Percentiles rank a stretch among this genome's conserved stretches.
Evolutionary conservation across 2,797 vertebrate species (phyloP).

Genomic region (Psittacula echo): DNA sequence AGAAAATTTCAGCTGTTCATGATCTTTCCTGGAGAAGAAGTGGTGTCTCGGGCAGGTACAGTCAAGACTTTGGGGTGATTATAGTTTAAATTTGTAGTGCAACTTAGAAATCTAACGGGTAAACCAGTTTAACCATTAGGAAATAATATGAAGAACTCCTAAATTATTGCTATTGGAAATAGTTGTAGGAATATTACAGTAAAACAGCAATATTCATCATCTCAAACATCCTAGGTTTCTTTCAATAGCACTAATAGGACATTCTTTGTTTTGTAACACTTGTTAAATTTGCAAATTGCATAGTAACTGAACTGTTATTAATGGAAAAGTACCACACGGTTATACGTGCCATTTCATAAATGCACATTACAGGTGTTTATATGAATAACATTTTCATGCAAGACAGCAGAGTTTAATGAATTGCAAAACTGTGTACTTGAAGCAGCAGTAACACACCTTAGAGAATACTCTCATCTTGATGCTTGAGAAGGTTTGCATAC

Average conservation of each 20-base stretch:
- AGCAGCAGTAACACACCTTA: constrained; percentile 2
- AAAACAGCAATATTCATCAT: neutral
- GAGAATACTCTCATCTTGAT: neutral
- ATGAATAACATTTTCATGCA: neutral
- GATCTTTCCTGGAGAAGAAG: neutral
- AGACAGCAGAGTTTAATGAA: constrained; percentile 38
- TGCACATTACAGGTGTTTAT: neutral
- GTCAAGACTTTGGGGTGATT: neutral
- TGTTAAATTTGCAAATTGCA: neutral
- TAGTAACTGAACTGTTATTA: neutral
- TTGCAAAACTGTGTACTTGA: neutral
- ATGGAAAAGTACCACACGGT: neutral
- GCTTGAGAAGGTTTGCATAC: constrained; percentile 9
- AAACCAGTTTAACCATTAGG: neutral
- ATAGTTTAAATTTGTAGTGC: neutral
- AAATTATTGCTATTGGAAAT: neutral
- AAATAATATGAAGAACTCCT: neutral
- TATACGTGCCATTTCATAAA: neutral
- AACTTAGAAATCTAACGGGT: neutral
- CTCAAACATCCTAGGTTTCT: neutral
- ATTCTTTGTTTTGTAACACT: neutral
- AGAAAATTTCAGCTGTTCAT: neutral
- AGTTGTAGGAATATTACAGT: neutral
- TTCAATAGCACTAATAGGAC: constrained; percentile 8
- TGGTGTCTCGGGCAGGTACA: neutral